phyloP scores from a whole-genome alignment of 1,140 invertebrate species.

The Rhagoletis pomonella region DNA sequence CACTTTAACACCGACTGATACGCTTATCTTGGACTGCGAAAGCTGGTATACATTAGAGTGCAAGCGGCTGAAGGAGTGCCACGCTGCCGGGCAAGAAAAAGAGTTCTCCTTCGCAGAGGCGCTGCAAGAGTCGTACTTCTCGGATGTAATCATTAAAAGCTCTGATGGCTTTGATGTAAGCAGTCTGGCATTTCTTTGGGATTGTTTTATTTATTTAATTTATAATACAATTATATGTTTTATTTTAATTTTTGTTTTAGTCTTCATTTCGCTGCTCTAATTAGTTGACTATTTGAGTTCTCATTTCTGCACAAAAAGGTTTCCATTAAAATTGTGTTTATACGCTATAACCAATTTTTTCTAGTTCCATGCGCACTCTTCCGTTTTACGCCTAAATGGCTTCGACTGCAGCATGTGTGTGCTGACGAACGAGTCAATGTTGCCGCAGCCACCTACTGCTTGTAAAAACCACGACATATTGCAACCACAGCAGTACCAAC shows the following conservation, averaged over 20 bases:
- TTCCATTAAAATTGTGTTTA: background rate
- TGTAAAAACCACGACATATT: conserved; percentile 53
- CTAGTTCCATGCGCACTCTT: conserved; percentile 79
- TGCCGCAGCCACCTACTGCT: background rate
- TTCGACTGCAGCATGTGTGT: conserved; percentile 75
- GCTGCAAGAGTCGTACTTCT: conserved; percentile 80
- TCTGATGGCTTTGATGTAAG: conserved; percentile 63
- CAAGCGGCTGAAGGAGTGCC: conserved; percentile 75
- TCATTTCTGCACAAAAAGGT: background rate
- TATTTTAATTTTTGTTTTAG: background rate
- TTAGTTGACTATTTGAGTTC: conserved; percentile 16
- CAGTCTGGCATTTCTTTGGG: background rate
- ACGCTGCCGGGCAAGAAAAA: conserved; percentile 70
- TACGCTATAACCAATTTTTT: conserved; percentile 47
- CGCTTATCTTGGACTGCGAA: conserved; percentile 78
- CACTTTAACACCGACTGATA: conserved; percentile 76
- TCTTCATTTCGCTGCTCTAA: background rate
- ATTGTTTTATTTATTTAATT: background rate
- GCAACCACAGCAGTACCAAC: conserved; percentile 31
- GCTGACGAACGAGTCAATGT: conserved; percentile 55
- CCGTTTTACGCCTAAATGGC: conserved; percentile 77
- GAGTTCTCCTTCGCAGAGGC: conserved; percentile 78
- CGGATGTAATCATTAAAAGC: conserved; percentile 77
- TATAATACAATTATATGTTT: conserved; percentile 1
- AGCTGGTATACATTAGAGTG: conserved; percentile 80